These are phyloP conservation scores for Mastomys natalensis DNA, from an alignment of 2,113 vertebrate genomes.

Conservation along the genomic window DNA sequence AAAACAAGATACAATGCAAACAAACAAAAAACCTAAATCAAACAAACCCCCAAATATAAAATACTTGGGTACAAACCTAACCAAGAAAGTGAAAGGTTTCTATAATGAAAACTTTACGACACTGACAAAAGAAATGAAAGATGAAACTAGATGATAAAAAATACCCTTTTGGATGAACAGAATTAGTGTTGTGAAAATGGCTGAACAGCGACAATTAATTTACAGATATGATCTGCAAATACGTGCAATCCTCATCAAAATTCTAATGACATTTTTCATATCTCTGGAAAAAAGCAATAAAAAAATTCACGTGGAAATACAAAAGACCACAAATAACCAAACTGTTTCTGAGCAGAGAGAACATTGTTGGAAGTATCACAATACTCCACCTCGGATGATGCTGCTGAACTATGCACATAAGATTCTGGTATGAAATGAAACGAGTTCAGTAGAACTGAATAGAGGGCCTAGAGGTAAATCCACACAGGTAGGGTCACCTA, in stretches of 20 bases:
- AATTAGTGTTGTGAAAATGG: background rate
- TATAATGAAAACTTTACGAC: background rate
- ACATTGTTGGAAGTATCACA: background rate
- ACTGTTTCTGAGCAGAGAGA: background rate
- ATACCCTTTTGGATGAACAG: background rate
- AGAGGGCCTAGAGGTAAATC: background rate
- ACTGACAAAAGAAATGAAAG: background rate
- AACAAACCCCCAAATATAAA: background rate
- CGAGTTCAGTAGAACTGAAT: background rate
- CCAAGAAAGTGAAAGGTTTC: background rate
- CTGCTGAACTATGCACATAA: background rate
- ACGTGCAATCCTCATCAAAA: background rate
- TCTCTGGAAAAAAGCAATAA: background rate
- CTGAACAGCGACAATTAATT: background rate
- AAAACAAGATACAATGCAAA: background rate
- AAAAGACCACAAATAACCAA: background rate
- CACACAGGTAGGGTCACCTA: background rate
- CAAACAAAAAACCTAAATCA: background rate
- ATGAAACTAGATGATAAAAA: background rate
- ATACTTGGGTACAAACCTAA: background rate
- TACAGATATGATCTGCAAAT: background rate
- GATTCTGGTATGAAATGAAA: background rate
- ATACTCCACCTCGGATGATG: background rate
- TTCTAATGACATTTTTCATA: background rate
- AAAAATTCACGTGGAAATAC: background rate